phyloP scores from a whole-genome alignment of 2,113 vertebrate genomes.

The Crotalus tigris region DNA sequence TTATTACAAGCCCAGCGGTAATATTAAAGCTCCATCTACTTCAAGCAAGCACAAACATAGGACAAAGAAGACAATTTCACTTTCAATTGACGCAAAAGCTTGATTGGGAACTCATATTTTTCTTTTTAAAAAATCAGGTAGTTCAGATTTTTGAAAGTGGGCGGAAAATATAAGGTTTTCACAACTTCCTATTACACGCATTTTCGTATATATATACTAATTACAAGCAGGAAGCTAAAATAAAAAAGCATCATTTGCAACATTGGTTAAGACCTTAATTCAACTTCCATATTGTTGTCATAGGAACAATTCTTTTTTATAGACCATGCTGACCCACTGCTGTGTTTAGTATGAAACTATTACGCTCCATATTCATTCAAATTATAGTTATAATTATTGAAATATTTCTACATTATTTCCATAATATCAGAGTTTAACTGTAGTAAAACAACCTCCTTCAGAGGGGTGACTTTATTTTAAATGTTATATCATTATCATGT shows the following conservation, averaged over 20 bases:
- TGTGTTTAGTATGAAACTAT: slow-evolving; percentile 51
- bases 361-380: slow-evolving; percentile 57
- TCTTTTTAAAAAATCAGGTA: neutral
- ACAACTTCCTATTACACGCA: neutral
- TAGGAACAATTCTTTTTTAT: slow-evolving; percentile 62
- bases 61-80: neutral
- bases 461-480: slow-evolving; percentile 34
- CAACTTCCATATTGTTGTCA: slow-evolving; percentile 51
- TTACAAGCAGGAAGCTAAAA: slow-evolving; percentile 63
- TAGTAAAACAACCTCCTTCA: slow-evolving; percentile 23
- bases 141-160: neutral
- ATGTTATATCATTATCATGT: slow-evolving; percentile 40
- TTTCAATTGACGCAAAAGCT: neutral
- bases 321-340: slow-evolving; percentile 44
- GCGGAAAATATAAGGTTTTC: neutral
- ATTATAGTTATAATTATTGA: slow-evolving; percentile 37
- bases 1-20: neutral
- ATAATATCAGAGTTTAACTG: slow-evolving; percentile 22
- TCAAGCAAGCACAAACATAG: neutral
- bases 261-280: slow-evolving; percentile 70
- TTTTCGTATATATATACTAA: slow-evolving; percentile 32
- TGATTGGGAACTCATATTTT: neutral
- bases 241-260: slow-evolving; percentile 53
- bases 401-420: slow-evolving; percentile 40
- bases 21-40: neutral